Percentiles rank a stretch among this genome's conserved stretches.
These are phyloP conservation scores for Gila robusta DNA, from an alignment of 2,797 vertebrate species.

Conservation along the genomic window DNA sequence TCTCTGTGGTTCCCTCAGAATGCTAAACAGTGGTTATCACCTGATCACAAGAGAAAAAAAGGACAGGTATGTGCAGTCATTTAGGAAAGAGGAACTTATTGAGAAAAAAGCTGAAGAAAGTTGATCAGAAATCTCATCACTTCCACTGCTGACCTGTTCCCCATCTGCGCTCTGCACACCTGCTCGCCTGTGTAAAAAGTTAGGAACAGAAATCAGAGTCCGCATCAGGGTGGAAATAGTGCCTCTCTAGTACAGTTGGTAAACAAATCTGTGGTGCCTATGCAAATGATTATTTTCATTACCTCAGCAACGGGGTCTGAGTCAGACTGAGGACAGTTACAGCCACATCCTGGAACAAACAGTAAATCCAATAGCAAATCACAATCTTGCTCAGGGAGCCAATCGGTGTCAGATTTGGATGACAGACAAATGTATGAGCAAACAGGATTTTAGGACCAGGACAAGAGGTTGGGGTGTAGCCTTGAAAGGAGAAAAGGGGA, in stretches of 20 bases:
- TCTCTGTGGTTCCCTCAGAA: not conserved
- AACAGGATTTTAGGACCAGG: constrained; percentile 77
- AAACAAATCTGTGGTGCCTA: constrained; percentile 85
- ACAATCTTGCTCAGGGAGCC: constrained; percentile 73
- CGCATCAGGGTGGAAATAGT: constrained; percentile 46
- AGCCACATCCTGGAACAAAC: constrained; percentile 67
- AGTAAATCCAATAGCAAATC: constrained; percentile 72
- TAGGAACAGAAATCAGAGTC: constrained; percentile 78
- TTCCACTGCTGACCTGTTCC: constrained; percentile 46
- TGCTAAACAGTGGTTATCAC: not conserved
- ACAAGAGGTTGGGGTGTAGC: constrained; percentile 43
- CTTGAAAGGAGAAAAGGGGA: constrained; percentile 61
- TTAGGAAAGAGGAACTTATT: constrained; percentile 37
- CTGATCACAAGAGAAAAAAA: constrained; percentile 8
- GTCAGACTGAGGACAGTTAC: constrained; percentile 71
- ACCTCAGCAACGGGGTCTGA: constrained; percentile 65
- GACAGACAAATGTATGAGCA: constrained; percentile 64
- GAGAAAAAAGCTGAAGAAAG: constrained; percentile 32
- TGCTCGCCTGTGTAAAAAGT: not conserved
- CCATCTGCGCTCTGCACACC: not conserved
- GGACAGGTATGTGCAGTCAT: not conserved
- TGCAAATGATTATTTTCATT: constrained; percentile 79
- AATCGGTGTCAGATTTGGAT: constrained; percentile 58
- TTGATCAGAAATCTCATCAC: constrained; percentile 46
- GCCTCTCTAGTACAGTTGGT: constrained; percentile 67